A percentile compares a stretch with the other conserved stretches of the same genome.
These are phyloP conservation scores for Megastigmus dorsalis DNA, from an alignment of 2,888 invertebrate genomes.

Conservation along the genomic window DNA sequence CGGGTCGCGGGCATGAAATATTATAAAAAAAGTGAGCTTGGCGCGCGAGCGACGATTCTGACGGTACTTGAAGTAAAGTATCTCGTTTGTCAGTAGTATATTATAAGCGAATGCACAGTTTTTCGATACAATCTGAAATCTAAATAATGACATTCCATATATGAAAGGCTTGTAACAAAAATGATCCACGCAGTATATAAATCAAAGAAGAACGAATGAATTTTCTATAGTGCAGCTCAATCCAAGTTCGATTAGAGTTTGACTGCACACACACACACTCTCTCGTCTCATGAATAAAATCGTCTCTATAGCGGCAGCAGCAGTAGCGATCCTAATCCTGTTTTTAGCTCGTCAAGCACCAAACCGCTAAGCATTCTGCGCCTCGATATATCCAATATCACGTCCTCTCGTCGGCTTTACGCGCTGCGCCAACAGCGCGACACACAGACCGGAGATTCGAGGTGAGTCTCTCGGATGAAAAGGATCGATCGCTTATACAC, in stretches of 20 bases:
- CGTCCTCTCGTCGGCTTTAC: background rate
- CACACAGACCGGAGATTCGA: background rate
- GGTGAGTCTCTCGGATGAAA: conserved; percentile 2
- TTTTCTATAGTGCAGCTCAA: no score
- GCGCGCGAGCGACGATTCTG: no score
- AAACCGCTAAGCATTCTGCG: background rate
- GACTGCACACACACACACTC: no score
- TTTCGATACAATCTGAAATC: background rate
- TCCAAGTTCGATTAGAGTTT: no score
- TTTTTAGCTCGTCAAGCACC: no score
- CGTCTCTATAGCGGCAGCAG: background rate
- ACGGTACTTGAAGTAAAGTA: no score
- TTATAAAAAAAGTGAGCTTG: no score
- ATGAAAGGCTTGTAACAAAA: background rate
- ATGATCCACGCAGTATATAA: no score
- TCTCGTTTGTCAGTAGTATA: background rate
- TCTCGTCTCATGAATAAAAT: no score
- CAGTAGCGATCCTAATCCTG: no score
- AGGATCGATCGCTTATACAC: conserved; percentile 47
- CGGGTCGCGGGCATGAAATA: background rate
- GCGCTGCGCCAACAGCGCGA: background rate
- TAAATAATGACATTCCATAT: background rate
- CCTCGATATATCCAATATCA: background rate
- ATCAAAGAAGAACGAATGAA: no score
- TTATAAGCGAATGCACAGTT: background rate